Base-by-base conservation (phyloP, 2,888 invertebrate species). In the Ectobius pallidus region DNA sequence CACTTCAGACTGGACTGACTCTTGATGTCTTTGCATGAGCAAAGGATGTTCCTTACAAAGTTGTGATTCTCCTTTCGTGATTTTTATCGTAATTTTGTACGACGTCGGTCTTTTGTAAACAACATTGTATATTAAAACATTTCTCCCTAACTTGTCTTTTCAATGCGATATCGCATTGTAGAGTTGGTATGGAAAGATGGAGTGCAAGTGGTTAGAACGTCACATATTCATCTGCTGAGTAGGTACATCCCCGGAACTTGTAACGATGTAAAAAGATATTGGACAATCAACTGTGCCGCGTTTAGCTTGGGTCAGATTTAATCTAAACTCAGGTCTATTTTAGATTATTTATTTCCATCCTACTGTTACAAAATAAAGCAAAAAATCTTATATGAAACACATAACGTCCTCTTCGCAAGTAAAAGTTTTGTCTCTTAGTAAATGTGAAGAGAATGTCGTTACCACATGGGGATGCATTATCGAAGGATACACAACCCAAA, bases 21-120 rank as follows among this genome's bases (percentile, higher is more conserved):
- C n/a, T n/a, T n/a, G 34, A 34, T 34, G 34, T 34, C 34, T 34
- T 34, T 7, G 46, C 4, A 30, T 58, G n/a, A 30, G 9, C n/a
- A 30, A 58, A 22, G 30, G 16, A 25, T 2, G 58, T 58, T 25
- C 27, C 11, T 9, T 22, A 16, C 55, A 55, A 55, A 9, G 27
- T 14, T n/a, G 58, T 32, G 30, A 30, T 32, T 58, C 30, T 30
- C 30, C n/a, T 30, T 34, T 16, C 1, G 58, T 30, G 58, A 58
- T 58, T 58, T 32, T 2, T 55, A 58, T 30, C 30, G 30, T 32
- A 14, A 1, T n/a, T n/a, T 30, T 25, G 25, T 30, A n/a, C 6
- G 58, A 58, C 58, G 58, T 30, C 58, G 58, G 58, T 18, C n/a
- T n/a, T 58, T 58, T n/a, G 30, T 25, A 58, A 58, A 58, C 58